These are phyloP conservation scores for Meloidogyne hapla DNA, from an alignment of 1,140 invertebrate species.

Conservation along the genomic window DNA sequence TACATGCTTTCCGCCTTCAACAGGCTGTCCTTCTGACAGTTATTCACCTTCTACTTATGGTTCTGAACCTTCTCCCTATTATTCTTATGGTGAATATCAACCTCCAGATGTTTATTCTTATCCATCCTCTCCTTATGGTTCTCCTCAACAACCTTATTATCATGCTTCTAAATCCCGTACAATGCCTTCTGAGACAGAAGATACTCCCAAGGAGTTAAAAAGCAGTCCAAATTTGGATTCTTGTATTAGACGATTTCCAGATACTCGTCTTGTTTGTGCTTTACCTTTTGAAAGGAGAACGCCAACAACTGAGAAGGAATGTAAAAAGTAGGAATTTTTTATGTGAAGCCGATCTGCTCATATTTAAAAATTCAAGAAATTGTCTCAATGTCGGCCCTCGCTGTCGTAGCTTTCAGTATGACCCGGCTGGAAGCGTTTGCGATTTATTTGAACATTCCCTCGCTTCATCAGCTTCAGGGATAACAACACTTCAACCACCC, in stretches of 20 bases:
- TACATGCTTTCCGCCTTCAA: not conserved
- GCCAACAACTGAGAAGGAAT: constrained; percentile 40
- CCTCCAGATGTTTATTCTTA: not conserved
- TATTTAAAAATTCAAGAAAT: not conserved
- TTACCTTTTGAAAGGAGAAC: constrained; percentile 39
- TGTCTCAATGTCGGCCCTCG: constrained; percentile 13
- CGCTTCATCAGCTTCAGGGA: not conserved
- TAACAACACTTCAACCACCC: not conserved
- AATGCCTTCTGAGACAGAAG: constrained; percentile 9
- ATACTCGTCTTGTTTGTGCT: constrained; percentile 36
- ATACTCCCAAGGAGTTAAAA: not conserved
- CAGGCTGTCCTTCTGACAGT: not conserved
- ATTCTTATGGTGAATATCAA: constrained; percentile 8
- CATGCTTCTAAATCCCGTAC: constrained; percentile 22
- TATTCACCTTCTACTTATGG: not conserved
- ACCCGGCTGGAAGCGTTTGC: constrained; percentile 27
- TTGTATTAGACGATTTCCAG: constrained; percentile 36
- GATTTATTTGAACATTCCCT: constrained; percentile 30
- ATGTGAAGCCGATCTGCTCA: too few species aligned
- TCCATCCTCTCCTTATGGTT: not conserved
- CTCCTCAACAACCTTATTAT: constrained; percentile 6
- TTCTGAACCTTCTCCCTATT: not conserved
- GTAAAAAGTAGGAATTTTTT: constrained; percentile 32
- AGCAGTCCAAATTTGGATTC: constrained; percentile 15
- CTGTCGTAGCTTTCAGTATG: constrained; percentile 31